Evolutionary conservation across 2,888 invertebrate genomes (phyloP).

Genomic region (Tolmerus cingulatus): DNA sequence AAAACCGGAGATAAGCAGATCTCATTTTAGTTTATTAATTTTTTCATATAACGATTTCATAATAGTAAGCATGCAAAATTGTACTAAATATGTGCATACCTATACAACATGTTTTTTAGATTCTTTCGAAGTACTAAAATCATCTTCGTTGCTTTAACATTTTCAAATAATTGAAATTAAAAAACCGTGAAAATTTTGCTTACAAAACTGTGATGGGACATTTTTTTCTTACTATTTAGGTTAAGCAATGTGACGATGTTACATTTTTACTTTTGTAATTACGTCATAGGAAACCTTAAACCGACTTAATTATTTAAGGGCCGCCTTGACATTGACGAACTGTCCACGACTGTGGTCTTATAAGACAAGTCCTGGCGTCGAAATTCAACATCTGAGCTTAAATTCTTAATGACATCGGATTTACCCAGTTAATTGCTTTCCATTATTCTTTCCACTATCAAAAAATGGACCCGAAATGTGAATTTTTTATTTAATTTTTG

Average conservation of each 20-base stretch:
- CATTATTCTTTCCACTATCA: background rate
- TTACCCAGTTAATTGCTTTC: constrained; percentile 22
- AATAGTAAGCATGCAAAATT: too few relatives aligned
- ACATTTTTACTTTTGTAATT: background rate
- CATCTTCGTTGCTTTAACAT: too few relatives aligned
- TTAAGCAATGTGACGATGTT: background rate
- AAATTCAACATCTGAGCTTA: background rate
- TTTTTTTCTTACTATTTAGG: background rate
- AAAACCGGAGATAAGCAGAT: background rate
- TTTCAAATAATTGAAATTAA: too few relatives aligned
- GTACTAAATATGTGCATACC: too few relatives aligned
- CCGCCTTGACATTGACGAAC: background rate
- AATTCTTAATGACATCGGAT: background rate
- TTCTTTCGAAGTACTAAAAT: too few relatives aligned
- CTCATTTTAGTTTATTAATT: background rate
- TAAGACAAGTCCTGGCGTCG: background rate
- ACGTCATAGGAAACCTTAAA: background rate
- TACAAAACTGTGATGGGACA: background rate
- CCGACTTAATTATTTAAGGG: background rate
- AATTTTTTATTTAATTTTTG: constrained; percentile 9
- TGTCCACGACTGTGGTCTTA: background rate
- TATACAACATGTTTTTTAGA: too few relatives aligned
- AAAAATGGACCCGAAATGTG: background rate
- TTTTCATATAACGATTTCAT: too few relatives aligned
- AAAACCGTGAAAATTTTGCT: too few relatives aligned